Percentiles rank a stretch among this genome's conserved stretches.
Evolutionary conservation across 2,797 vertebrate genomes (phyloP).

Genomic region (Megaceryle alcyon): DNA sequence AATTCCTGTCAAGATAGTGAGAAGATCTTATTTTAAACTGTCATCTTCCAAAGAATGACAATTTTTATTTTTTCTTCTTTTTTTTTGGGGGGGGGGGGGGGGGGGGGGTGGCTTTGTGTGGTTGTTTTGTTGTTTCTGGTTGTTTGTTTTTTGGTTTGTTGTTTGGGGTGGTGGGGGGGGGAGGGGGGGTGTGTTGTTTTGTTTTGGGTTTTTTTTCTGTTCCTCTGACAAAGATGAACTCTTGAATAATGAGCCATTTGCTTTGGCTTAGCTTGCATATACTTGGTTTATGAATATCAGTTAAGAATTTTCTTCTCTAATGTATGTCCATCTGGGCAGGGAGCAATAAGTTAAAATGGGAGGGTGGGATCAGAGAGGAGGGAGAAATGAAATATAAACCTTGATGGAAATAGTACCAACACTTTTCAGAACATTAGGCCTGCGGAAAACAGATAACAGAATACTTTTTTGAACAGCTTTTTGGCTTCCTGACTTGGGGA

Average conservation of each 20-base stretch:
- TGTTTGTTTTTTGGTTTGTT: no score
- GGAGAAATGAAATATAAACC: background rate
- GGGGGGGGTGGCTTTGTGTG: no score
- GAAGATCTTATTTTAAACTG: background rate
- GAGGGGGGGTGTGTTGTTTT: no score
- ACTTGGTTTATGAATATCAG: background rate
- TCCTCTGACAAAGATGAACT: background rate
- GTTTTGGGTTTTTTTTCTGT: background rate
- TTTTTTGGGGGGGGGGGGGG: background rate
- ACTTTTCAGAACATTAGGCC: background rate
- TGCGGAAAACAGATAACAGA: background rate
- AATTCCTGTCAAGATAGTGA: background rate
- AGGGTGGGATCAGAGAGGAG: background rate
- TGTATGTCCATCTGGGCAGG: background rate
- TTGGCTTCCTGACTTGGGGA: background rate
- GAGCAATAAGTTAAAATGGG: background rate
- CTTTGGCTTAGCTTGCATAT: background rate
- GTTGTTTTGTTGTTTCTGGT: no score
- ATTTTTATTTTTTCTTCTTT: background rate
- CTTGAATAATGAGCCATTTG: background rate
- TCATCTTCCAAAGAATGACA: background rate
- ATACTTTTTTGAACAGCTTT: background rate
- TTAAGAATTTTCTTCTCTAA: background rate
- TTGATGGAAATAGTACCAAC: background rate
- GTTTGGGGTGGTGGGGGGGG: no score